Conservation (phyloP, 2,888 invertebrate species). For the Neoascia interrupta region DNA sequence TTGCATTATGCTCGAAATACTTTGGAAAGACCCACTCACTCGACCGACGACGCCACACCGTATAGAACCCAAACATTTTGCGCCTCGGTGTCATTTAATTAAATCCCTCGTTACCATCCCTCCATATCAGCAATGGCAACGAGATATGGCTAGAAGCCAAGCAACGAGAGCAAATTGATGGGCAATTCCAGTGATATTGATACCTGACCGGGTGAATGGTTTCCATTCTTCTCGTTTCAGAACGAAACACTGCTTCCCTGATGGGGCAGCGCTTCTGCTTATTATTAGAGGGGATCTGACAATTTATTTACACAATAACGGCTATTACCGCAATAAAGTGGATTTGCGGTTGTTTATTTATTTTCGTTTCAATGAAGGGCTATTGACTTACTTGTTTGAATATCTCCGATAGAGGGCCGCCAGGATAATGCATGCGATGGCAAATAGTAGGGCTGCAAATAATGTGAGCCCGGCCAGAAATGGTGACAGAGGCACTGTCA, state of each 20-base stretch:
- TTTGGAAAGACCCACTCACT: slow-evolving; percentile 5
- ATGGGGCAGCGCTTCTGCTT: slow-evolving; percentile 27
- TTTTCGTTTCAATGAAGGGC: slow-evolving; percentile 8
- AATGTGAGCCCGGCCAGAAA: slow-evolving; percentile 88
- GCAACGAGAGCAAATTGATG: slow-evolving; percentile 52
- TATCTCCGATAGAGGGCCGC: slow-evolving; percentile 86
- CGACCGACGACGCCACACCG: neutral
- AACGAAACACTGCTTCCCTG: slow-evolving; percentile 26
- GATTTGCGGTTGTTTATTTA: slow-evolving; percentile 58
- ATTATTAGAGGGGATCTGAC: slow-evolving; percentile 30
- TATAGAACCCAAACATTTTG: slow-evolving; percentile 45
- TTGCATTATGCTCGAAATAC: slow-evolving; percentile 7
- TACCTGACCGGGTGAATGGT: slow-evolving; percentile 68
- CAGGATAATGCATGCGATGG: slow-evolving; percentile 88
- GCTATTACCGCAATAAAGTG: slow-evolving; percentile 65
- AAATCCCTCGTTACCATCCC: slow-evolving; percentile 58
- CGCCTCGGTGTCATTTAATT: slow-evolving; percentile 61
- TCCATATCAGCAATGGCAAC: slow-evolving; percentile 7
- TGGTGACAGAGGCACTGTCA: slow-evolving; percentile 86
- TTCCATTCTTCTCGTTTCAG: slow-evolving; percentile 27
- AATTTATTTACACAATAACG: slow-evolving; percentile 61
- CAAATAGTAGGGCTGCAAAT: slow-evolving; percentile 87
- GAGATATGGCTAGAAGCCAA: neutral
- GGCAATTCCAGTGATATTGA: slow-evolving; percentile 57
- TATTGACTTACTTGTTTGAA: slow-evolving; percentile 80